A percentile compares a stretch with the other conserved stretches of the same genome.
These are phyloP conservation scores for Lithodes maja DNA, from an alignment of 2,888 invertebrate genomes.

Conservation along the genomic window DNA sequence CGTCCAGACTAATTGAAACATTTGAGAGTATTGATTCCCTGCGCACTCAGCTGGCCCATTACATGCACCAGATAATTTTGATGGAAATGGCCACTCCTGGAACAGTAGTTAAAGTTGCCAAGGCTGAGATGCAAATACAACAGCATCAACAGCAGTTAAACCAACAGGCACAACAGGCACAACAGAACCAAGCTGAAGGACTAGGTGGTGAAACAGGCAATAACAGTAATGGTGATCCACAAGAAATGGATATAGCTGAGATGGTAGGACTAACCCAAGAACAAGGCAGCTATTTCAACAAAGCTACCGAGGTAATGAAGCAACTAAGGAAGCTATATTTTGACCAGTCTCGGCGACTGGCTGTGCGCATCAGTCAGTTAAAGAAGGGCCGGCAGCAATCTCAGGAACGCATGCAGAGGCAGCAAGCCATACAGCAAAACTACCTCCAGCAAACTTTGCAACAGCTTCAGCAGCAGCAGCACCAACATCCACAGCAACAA, in stretches of 20 bases:
- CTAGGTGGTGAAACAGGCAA: constrained; percentile 49
- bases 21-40: constrained; percentile 70
- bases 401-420: constrained; percentile 70
- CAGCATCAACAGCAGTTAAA: constrained; percentile 58
- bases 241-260: constrained; percentile 49
- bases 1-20: constrained; percentile 69
- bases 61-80: constrained; percentile 65
- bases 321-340: constrained; percentile 70
- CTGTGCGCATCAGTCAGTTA: constrained; percentile 70
- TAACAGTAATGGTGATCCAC: constrained; percentile 47
- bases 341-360: constrained; percentile 70
- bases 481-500: constrained; percentile 55
- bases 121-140: constrained; percentile 61
- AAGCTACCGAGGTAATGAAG: constrained; percentile 70
- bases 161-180: constrained; percentile 52
- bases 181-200: constrained; percentile 56
- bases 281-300: constrained; percentile 61
- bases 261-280: constrained; percentile 60
- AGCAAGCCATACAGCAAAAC: constrained; percentile 69
- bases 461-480: constrained; percentile 67
- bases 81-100: constrained; percentile 68
- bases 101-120: constrained; percentile 62
- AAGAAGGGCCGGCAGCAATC: constrained; percentile 70
- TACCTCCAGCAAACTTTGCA: constrained; percentile 69
- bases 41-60: constrained; percentile 65